Base-by-base conservation (phyloP, 2,888 invertebrate genomes). In the Ennomos fuscantarius region DNA sequence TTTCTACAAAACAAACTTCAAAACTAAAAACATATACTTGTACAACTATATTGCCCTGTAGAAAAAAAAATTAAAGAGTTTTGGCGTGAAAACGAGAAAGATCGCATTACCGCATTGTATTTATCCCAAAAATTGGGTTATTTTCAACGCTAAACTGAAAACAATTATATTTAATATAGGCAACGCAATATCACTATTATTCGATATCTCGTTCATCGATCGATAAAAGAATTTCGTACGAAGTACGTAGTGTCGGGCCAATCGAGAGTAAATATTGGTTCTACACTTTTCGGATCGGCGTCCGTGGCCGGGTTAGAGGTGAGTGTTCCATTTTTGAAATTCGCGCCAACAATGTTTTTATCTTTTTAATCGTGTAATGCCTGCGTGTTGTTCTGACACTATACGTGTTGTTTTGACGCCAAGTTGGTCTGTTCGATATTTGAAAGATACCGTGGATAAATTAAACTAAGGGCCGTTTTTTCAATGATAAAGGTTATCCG, bases 251-350 rank as follows among this genome's bases (percentile, higher is more conserved):
- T 74, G 78, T 77, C 74, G 76, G 41, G 43, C 68, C 79, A 82
- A 79, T 77, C 74, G 74, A 71, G 78, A 73, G 81, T 78, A 80
- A 84, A 85, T 83, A 83, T 79, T 82, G 75, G 79, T 70, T 63
- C 71, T 83, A 76, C 78, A 88, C 85, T 89, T 89, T 87, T 68
- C 49, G 65, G 68, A 74, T 73, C 78, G 79, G 80, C 84, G 89
- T 81, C 89, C 88, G 81, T 90, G 90, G 90, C 90, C 90, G 88
- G 88, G 89, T 90, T 88, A 87, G 86, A 84, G 88, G 86, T 83
- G 84, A 85, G 81, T 86, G 88, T 89, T 87, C 88, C 82, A 84
- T 88, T 89, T 89, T 86, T 82, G 72, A 86, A 87, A 81, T 84
- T 79, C 81, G 74, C 81, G 79, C 82, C 76, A 73, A 76, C 80